Base-by-base conservation (phyloP, 30 jellyfish, hydroid and myxozoan species). In the Cassiopea andromeda region DNA sequence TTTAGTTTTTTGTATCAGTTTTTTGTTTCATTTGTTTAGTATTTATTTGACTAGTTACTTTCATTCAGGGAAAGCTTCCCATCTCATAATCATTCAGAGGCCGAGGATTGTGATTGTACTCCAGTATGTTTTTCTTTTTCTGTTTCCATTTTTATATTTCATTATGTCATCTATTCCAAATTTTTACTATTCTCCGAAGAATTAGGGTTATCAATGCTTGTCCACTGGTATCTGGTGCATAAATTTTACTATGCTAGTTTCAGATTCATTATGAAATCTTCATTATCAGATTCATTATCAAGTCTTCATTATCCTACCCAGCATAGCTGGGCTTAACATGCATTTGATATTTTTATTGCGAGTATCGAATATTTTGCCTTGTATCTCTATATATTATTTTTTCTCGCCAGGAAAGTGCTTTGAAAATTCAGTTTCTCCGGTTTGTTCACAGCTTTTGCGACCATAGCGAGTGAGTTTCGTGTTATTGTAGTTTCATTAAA, bases 381-480 rank as follows among this genome's bases (percentile, higher is more conserved):
- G 9, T 5, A 5, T 50, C 5, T 50, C 64, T 50, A 2, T 2
- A 50, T 9, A 50, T 5, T 50, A 9, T 70, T 83, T 16, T 78
- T 67, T 91, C 46, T 7, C 70, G 59, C 18, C 59, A 96, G 99
- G 98, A 92, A 88, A 92, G 97, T 84, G 98, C 99, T 18, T 79
- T 96, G 92, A 96, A 96, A 78, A 87, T 96, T 47, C 99, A 96
- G 88, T 96, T 91, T 74, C 92, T 96, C 59, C 85, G 99, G 59
- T 96, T 96, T 81, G 87, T 96, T n/a, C 99, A 96, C 97, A 96
- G 99, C 77, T 91, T 96, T 61, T 87, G 99, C 75, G 99, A 96
- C 87, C 99, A 96, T 81, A 96, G 94, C 93, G 97, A 96, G 99
- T 96, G 85, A 91, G 98, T 90, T 4, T 14, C 61, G 45, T 46